Conservation (phyloP, 2,888 invertebrate species). For the Andrena praecox region DNA sequence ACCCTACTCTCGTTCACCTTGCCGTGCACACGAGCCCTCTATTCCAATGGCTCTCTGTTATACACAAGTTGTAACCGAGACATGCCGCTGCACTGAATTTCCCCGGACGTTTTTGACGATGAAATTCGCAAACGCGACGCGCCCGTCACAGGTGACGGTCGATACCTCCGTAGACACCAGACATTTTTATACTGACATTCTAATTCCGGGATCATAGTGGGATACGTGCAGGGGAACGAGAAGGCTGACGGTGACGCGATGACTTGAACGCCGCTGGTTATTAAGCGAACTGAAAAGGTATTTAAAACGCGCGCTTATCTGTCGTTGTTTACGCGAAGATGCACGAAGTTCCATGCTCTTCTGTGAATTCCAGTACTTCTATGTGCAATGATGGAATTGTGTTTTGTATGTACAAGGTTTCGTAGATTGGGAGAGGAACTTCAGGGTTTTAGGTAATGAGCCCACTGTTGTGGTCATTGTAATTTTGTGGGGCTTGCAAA, state of each 20-base stretch:
- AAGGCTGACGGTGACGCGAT: not conserved
- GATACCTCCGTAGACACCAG: conserved; percentile 17
- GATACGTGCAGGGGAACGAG: not conserved
- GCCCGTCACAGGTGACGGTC: conserved; percentile 54
- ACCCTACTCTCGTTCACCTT: conserved; percentile 19
- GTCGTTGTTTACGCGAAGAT: not conserved
- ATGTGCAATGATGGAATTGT: not conserved
- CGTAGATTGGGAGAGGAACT: too few species aligned
- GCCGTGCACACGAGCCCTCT: not conserved
- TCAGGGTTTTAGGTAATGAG: too few species aligned
- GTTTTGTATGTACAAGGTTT: too few species aligned
- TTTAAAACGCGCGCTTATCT: not conserved
- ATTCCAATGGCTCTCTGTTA: not conserved
- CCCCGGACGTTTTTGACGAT: conserved; percentile 45
- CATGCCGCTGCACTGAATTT: conserved; percentile 23
- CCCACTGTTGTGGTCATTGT: too few species aligned
- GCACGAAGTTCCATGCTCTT: not conserved
- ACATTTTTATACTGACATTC: conserved; percentile 35
- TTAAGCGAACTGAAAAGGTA: not conserved
- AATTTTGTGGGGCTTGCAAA: too few species aligned
- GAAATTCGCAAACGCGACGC: conserved; percentile 48
- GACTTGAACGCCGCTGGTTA: not conserved
- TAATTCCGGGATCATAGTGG: conserved; percentile 20
- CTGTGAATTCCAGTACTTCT: not conserved
- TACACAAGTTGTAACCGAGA: conserved; percentile 1